Conservation (phyloP, 2,113 vertebrate species). For the Urocitellus parryii region DNA sequence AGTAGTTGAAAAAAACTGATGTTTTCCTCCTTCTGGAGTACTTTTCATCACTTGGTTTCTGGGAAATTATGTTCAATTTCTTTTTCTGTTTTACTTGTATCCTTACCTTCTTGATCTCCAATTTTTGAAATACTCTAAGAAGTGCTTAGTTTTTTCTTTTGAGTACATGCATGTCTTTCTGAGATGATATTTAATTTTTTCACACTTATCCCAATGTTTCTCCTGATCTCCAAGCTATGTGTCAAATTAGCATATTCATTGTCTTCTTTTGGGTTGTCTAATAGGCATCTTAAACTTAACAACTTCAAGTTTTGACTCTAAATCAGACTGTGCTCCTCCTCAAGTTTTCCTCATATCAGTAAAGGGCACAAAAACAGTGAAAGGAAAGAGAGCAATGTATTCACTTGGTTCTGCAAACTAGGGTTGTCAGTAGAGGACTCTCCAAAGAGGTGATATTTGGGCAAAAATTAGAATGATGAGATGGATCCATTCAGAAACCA, state of each 20-base stretch:
- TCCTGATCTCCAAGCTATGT: background rate
- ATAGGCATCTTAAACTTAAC: constrained; percentile 18
- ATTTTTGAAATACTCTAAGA: constrained; percentile 11
- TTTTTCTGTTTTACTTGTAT: background rate
- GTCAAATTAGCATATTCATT: background rate
- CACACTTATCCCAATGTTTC: background rate
- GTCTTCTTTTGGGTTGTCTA: background rate
- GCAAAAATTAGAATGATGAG: constrained; percentile 27
- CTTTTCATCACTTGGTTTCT: background rate
- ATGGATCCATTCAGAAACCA: background rate
- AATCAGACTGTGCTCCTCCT: background rate
- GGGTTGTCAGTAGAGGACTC: background rate
- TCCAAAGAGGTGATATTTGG: background rate
- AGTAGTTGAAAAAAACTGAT: background rate
- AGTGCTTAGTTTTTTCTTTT: background rate
- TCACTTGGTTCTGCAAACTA: background rate
- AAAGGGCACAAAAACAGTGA: background rate
- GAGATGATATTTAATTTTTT: background rate
- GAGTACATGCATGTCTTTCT: background rate
- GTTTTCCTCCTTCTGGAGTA: background rate
- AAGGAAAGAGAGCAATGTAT: background rate
- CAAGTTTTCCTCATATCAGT: background rate
- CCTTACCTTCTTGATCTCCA: background rate
- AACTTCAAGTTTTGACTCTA: background rate
- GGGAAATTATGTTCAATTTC: background rate